Conservation (phyloP, 37 sponge, comb jelly and placozoan species). For the Lycopodina hypogea region DNA sequence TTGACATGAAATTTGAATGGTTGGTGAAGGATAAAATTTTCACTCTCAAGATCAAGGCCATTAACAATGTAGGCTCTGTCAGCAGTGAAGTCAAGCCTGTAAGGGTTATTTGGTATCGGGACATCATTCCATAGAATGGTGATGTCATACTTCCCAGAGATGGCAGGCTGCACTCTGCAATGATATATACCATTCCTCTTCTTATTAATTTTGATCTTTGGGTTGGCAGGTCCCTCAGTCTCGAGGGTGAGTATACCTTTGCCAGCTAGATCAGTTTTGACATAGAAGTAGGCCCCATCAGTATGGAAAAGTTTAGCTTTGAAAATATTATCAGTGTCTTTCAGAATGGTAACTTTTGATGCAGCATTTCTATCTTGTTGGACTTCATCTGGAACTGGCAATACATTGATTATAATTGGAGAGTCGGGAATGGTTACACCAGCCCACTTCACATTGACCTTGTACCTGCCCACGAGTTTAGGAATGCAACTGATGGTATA, state of each 20-base stretch:
- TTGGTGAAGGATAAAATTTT: neutral
- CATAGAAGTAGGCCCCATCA: constrained; percentile 4
- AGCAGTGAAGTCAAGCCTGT: constrained; percentile 23
- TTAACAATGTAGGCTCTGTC: constrained; percentile 19
- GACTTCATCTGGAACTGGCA: constrained; percentile 1
- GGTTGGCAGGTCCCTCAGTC: constrained; percentile 25
- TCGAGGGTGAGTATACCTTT: constrained; percentile 42
- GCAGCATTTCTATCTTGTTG: constrained; percentile 14
- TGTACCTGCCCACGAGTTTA: constrained; percentile 39
- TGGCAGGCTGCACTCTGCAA: constrained; percentile 14
- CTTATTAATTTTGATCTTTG: constrained; percentile 20
- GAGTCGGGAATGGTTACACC: constrained; percentile 29
- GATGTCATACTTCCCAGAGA: constrained; percentile 48
- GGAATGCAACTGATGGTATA: constrained; percentile 49
- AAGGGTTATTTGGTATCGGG: constrained; percentile 66
- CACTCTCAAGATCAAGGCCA: constrained; percentile 21
- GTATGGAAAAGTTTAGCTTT: neutral
- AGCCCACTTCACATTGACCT: constrained; percentile 39
- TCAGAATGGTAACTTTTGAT: constrained; percentile 35
- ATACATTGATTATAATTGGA: constrained; percentile 39
- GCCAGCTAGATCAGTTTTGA: constrained; percentile 33
- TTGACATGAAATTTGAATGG: constrained; percentile 26
- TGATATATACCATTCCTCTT: constrained; percentile 15
- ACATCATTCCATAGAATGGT: constrained; percentile 47
- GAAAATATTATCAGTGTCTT: constrained; percentile 37